Percentiles rank a stretch among this genome's conserved stretches.
Conservation (phyloP, 2,113 vertebrate genomes). For the Etheostoma cragini region DNA sequence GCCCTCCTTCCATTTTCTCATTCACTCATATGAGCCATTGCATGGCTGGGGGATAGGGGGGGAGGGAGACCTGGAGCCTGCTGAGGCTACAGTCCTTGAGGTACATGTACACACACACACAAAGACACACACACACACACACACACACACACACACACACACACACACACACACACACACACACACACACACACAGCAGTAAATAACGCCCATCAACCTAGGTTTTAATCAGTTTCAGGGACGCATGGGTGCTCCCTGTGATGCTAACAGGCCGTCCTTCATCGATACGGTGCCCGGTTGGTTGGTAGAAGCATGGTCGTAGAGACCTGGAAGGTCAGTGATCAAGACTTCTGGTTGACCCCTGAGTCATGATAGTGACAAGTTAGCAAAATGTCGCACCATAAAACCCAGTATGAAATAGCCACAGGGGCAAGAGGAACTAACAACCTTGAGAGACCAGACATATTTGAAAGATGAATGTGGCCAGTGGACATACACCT, state of each 20-base stretch:
- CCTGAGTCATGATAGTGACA: slow-evolving; percentile 43
- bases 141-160: slow-evolving; percentile 24
- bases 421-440: slow-evolving; percentile 16
- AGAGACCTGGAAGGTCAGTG: slow-evolving; percentile 60
- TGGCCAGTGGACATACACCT: slow-evolving; percentile 8
- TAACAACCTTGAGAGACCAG: slow-evolving; percentile 50
- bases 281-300: slow-evolving; percentile 29
- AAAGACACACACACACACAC: background rate
- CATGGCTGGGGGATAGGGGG: slow-evolving; percentile 23
- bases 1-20: slow-evolving; percentile 30
- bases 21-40: slow-evolving; percentile 57
- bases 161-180: slow-evolving; percentile 17
- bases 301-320: slow-evolving; percentile 20
- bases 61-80: slow-evolving; percentile 41
- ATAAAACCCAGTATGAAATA: slow-evolving; percentile 47
- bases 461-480: slow-evolving; percentile 50
- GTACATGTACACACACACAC: slow-evolving; percentile 36
- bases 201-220: slow-evolving; percentile 73
- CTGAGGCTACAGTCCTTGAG: slow-evolving; percentile 69
- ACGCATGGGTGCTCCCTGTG: slow-evolving; percentile 67
- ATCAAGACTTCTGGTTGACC: slow-evolving; percentile 59
- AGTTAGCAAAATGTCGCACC: slow-evolving; percentile 50
- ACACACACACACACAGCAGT: slow-evolving; percentile 47
- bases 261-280: slow-evolving; percentile 69
- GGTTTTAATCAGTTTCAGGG: slow-evolving; percentile 81